A percentile compares a stretch with the other conserved stretches of the same genome.
Evolutionary conservation across 2,888 invertebrate species (phyloP).

Genomic region (Molorchus minor): DNA sequence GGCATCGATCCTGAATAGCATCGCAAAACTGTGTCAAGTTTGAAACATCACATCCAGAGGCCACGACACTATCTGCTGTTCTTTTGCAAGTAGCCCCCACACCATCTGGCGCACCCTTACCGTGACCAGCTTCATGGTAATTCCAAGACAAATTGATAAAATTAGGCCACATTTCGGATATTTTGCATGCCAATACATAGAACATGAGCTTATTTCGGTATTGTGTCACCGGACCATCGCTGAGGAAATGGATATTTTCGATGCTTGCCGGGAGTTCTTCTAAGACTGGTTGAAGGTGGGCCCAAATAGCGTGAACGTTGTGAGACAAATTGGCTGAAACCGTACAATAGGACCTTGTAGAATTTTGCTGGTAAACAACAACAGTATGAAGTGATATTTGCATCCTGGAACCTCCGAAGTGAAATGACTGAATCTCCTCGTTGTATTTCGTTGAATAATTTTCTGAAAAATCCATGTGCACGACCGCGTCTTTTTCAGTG

Average conservation of each 20-base stretch:
- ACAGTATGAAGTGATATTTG: constrained; percentile 12
- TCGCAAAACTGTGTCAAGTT: constrained; percentile 41
- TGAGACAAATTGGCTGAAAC: constrained; percentile 47
- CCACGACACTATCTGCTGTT: constrained; percentile 52
- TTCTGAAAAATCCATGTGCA: constrained; percentile 7
- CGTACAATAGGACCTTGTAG: constrained; percentile 25
- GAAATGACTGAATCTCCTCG: constrained; percentile 5
- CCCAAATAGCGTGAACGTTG: constrained; percentile 49
- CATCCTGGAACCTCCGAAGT: constrained; percentile 9
- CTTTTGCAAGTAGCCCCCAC: constrained; percentile 53
- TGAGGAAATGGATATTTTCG: constrained; percentile 1
- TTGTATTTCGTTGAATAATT: constrained; percentile 11
- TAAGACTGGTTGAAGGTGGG: constrained; percentile 47
- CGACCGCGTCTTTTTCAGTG: background rate
- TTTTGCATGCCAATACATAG: constrained; percentile 41
- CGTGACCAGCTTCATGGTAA: constrained; percentile 51
- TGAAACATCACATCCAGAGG: constrained; percentile 49
- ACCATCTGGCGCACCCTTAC: constrained; percentile 54
- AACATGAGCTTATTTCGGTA: constrained; percentile 20
- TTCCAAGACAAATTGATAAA: constrained; percentile 47
- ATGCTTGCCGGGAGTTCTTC: constrained; percentile 32
- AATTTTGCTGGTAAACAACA: constrained; percentile 13
- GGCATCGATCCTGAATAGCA: constrained; percentile 39
- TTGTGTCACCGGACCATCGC: constrained; percentile 15
- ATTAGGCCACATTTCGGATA: constrained; percentile 43